phyloP scores from a whole-genome alignment of 1,140 invertebrate species.

The Bombus affinis region DNA sequence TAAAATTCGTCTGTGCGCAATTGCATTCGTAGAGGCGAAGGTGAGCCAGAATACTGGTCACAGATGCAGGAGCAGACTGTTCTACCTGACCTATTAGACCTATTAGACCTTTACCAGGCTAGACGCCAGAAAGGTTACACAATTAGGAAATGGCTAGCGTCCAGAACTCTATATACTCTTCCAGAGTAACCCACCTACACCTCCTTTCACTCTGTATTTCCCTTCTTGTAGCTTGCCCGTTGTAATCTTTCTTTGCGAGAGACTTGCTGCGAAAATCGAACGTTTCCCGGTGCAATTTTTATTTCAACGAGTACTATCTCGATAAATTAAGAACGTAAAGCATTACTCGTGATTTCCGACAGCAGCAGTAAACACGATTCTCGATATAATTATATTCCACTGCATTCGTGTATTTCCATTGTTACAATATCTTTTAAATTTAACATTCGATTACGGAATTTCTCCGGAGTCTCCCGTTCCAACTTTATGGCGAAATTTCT shows the following conservation, averaged over 20 bases:
- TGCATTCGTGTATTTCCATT: too few species aligned
- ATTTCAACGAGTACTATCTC: neutral
- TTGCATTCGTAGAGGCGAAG: slow-evolving; percentile 8
- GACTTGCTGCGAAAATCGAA: slow-evolving; percentile 11
- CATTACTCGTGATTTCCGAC: neutral
- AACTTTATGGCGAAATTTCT: too few species aligned
- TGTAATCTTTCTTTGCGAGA: slow-evolving; percentile 15
- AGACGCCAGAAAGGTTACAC: slow-evolving; percentile 77
- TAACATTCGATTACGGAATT: too few species aligned
- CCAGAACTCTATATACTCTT: slow-evolving; percentile 69
- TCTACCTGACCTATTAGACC: slow-evolving; percentile 63
- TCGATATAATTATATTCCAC: too few species aligned
- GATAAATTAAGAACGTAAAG: neutral
- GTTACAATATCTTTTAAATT: too few species aligned
- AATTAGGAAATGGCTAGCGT: slow-evolving; percentile 79
- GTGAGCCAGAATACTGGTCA: slow-evolving; percentile 19
- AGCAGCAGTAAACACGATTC: neutral
- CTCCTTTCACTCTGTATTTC: slow-evolving; percentile 38
- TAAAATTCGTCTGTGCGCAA: neutral
- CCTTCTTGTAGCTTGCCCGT: slow-evolving; percentile 7
- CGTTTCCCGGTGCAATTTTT: neutral
- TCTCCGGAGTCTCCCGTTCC: too few species aligned
- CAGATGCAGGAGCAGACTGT: slow-evolving; percentile 43
- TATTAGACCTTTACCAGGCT: slow-evolving; percentile 66
- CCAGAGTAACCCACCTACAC: slow-evolving; percentile 30